These are phyloP conservation scores for Heliothis subflexa DNA, from an alignment of 1,140 invertebrate species.

Conservation along the genomic window DNA sequence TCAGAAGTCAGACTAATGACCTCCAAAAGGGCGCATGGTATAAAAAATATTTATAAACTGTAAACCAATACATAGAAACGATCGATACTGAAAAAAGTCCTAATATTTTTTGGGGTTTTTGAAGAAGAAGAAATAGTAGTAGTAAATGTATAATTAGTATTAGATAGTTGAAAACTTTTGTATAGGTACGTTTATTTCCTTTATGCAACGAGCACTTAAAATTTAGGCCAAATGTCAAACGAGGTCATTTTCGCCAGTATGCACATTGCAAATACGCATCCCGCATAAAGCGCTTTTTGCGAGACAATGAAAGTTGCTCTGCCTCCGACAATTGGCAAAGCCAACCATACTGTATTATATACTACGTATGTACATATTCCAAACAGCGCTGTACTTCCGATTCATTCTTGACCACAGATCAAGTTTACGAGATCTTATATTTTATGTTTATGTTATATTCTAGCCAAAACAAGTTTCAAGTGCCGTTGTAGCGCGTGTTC, in stretches of 20 bases:
- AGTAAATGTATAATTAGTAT: no score
- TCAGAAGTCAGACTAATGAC: no score
- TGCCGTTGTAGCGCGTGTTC: not conserved
- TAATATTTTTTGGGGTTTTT: no score
- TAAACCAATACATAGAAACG: no score
- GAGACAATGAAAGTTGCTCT: not conserved
- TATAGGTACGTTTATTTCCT: not conserved
- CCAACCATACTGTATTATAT: no score
- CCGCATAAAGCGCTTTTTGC: not conserved
- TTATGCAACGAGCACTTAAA: not conserved
- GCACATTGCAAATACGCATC: not conserved
- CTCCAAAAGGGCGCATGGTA: not conserved
- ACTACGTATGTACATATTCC: no score
- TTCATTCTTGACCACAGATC: not conserved
- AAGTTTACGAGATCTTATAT: not conserved
- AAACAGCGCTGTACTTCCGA: not conserved
- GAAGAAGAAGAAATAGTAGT: no score
- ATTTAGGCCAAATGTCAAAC: slow-evolving; percentile 13
- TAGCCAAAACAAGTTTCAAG: slow-evolving; percentile 11
- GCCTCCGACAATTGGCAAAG: not conserved
- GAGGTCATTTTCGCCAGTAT: not conserved
- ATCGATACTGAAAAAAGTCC: no score
- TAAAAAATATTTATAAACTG: not conserved
- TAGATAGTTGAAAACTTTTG: not conserved
- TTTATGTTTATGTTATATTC: slow-evolving; percentile 11